A percentile compares a stretch with the other conserved stretches of the same genome.
Conservation (phyloP, 2,888 invertebrate species). For the Lasioglossum lativentre region DNA sequence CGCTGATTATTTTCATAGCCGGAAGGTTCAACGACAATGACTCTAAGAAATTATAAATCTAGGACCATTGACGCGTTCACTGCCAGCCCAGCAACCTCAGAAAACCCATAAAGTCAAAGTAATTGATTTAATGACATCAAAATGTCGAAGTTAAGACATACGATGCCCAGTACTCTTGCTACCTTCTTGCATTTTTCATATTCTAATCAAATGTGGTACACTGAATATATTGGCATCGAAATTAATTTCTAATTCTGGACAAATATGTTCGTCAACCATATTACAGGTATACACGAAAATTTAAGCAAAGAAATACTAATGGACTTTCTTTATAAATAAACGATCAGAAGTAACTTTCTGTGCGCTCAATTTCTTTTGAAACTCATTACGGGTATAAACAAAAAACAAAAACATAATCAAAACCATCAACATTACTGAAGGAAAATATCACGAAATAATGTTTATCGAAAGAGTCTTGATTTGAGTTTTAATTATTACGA, state of each 20-base stretch:
- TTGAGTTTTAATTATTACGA: too few relatives aligned
- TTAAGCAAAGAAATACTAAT: not conserved
- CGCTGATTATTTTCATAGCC: slow-evolving; percentile 1
- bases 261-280: not conserved
- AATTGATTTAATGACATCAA: not conserved
- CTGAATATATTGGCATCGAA: not conserved
- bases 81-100: not conserved
- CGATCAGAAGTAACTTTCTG: not conserved
- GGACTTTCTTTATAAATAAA: not conserved
- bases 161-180: not conserved
- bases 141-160: not conserved
- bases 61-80: not conserved
- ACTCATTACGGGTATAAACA: not conserved
- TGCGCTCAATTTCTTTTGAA: not conserved
- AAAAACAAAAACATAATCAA: not conserved
- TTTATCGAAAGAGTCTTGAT: too few relatives aligned
- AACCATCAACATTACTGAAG: too few relatives aligned
- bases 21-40: not conserved
- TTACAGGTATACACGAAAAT: too few relatives aligned
- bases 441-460: too few relatives aligned
- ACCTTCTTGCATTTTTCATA: not conserved
- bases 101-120: not conserved
- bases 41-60: not conserved
- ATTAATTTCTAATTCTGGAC: not conserved
- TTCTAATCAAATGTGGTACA: not conserved